phyloP scores from a whole-genome alignment of 2,797 vertebrate genomes.

The Hippoglossus hippoglossus region DNA sequence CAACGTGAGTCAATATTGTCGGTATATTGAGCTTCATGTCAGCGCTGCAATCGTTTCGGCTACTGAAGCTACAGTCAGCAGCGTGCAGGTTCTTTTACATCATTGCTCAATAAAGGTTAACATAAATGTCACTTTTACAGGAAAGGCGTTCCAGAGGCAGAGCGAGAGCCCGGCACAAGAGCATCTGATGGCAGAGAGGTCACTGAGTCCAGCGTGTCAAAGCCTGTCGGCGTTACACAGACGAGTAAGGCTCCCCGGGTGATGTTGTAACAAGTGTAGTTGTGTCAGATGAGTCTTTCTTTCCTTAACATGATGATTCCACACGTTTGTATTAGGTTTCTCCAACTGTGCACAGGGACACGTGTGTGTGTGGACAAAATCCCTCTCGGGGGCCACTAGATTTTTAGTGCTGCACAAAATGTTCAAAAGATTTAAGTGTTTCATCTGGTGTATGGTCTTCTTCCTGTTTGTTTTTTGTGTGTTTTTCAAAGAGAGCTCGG shows the following conservation, averaged over 20 bases:
- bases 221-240: conserved; percentile 25
- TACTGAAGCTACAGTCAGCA: background rate
- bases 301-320: background rate
- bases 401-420: conserved; percentile 12
- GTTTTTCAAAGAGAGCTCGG: background rate
- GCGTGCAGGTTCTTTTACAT: background rate
- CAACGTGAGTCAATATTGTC: background rate
- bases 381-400: background rate
- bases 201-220: background rate
- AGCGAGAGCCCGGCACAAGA: background rate
- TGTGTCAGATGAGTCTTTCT: background rate
- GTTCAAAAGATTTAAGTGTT: background rate
- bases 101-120: conserved; percentile 1
- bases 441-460: background rate
- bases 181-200: conserved; percentile 9
- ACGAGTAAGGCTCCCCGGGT: conserved; percentile 35
- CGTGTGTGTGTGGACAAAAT: background rate
- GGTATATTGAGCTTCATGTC: background rate
- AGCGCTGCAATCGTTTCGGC: fast-evolving
- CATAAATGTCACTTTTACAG: conserved; percentile 33
- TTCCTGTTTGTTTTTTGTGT: background rate
- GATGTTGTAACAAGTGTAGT: no score
- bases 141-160: conserved; percentile 23
- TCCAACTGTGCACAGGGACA: background rate
- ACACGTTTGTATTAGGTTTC: background rate